phyloP scores from a whole-genome alignment of 2,113 vertebrate species.

The Urocolius indicus region DNA sequence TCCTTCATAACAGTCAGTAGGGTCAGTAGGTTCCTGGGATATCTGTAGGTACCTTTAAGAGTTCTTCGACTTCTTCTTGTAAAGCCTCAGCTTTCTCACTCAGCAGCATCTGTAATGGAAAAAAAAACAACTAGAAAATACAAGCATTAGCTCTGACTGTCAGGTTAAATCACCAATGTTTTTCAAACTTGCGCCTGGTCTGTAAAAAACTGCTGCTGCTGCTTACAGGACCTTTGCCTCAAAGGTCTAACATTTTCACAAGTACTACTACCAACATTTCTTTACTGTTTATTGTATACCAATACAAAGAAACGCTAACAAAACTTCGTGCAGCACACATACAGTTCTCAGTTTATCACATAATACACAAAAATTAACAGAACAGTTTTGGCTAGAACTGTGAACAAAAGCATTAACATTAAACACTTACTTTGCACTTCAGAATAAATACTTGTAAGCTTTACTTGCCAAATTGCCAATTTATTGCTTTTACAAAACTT shows the following conservation, averaged over 20 bases:
- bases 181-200: not conserved
- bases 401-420: not conserved
- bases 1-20: not conserved
- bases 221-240: not conserved
- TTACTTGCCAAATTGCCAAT: not conserved
- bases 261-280: not conserved
- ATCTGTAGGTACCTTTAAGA: conserved; percentile 84
- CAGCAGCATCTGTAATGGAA: conserved; percentile 86
- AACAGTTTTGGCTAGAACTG: not conserved
- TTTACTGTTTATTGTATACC: not conserved
- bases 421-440: not conserved
- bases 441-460: not conserved
- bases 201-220: not conserved
- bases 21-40: conserved; percentile 62
- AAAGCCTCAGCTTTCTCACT: conserved; percentile 93
- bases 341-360: not conserved
- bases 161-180: not conserved
- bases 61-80: conserved; percentile 90
- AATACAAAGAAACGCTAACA: not conserved
- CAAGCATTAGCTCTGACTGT: not conserved
- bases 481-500: not conserved
- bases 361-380: not conserved
- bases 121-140: not conserved
- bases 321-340: not conserved
- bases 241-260: not conserved